Percentiles rank a stretch among this genome's conserved stretches.
Conservation (phyloP, 2,888 invertebrate species). For the Candidula unifasciata region DNA sequence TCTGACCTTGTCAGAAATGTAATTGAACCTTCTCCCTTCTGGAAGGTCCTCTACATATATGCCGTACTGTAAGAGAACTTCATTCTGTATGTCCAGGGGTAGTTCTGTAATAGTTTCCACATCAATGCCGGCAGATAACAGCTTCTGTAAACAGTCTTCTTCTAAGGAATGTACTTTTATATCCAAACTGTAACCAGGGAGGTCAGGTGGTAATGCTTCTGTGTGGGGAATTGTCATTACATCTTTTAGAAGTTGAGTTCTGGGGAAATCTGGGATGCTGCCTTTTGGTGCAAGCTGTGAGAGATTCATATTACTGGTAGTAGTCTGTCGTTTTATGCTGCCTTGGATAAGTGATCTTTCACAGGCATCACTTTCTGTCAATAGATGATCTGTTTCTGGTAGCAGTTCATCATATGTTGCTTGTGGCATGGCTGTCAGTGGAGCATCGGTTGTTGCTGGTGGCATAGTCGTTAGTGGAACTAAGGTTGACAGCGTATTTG, state of each 20-base stretch:
- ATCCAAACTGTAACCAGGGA: neutral
- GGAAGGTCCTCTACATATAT: conserved; percentile 17
- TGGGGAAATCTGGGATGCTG: neutral
- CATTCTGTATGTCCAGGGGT: conserved; percentile 64
- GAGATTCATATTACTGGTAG: no score
- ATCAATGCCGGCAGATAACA: conserved; percentile 59
- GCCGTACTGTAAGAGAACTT: conserved; percentile 54
- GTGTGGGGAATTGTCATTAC: neutral
- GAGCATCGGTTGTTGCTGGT: no score
- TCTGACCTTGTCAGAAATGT: neutral
- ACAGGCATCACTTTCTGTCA: neutral
- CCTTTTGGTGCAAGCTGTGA: neutral
- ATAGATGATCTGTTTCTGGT: neutral
- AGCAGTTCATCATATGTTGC: no score
- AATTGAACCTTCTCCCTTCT: conserved; percentile 10
- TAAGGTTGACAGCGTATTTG: no score
- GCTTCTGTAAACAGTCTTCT: neutral
- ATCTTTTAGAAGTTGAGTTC: neutral
- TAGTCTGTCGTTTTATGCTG: neutral
- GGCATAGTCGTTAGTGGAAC: no score
- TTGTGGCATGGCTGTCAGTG: no score
- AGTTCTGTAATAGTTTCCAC: conserved; percentile 59
- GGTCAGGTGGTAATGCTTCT: neutral
- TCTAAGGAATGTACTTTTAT: neutral
- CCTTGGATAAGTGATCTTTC: neutral